Evolutionary conservation across 2,888 invertebrate species (phyloP), one percentile per base, ranked within the genome.

Genomic region (Cheilosia soror): DNA sequence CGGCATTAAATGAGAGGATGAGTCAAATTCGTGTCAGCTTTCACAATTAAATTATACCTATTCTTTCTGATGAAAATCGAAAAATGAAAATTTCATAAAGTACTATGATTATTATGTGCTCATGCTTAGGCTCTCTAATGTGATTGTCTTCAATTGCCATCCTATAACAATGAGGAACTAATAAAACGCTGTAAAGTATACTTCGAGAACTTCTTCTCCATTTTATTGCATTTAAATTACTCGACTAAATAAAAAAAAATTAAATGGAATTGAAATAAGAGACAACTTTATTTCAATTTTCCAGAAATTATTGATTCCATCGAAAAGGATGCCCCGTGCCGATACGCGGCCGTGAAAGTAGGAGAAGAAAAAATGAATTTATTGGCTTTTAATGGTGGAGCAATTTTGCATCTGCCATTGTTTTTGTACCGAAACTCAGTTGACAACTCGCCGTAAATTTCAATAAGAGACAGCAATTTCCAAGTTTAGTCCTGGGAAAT

Each of bases 321-420:
- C 3, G 11, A 27, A 27, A 29, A 7, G 3, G 13, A 13, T n/a
- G n/a, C 7, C 13, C 29, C 31, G 5, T 20, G 20, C 15, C 20
- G 20, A n/a, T n/a, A n/a, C n/a, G n/a, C n/a, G 3, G 4, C 2
- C n/a, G n/a, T 4, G 33, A n/a, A 71, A 31, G 4, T 9, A 33
- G 15, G 2, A 51, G 6, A 13, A 13, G n/a, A 9, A 31, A 29
- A 49, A 72, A 65, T 68, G 42, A 63, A 68, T 63, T 71, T 82
- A 83, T 86, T 77, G 72, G 29, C 63, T 77, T 73, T 68, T 71
- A 82, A 86, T 77, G 72, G 37, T 11, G 11, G 40, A 73, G 68
- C 55, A 78, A 55, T 82, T 77, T 82, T 69, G 57, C 79, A 72
- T 73, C 40, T 51, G 7, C 57, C 57, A 78, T 31, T 42, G 62